Evolutionary conservation across 2,888 invertebrate genomes (phyloP), one percentile per base, ranked within the genome.

Genomic region (Camponotus fellah): DNA sequence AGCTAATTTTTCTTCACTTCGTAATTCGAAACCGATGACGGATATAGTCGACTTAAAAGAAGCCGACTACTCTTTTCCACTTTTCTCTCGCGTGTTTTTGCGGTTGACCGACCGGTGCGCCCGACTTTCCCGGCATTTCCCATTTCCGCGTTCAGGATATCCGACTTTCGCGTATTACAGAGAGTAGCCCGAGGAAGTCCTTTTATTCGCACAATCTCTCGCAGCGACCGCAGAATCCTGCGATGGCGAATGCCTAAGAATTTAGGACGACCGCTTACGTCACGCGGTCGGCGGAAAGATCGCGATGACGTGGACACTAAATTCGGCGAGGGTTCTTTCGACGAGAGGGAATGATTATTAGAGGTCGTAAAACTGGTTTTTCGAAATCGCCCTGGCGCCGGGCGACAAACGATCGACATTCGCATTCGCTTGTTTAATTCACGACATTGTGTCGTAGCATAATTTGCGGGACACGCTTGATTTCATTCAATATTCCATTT

Each of bases 261-360:
- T 85, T 88, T 69, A 64, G 86, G 77, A 84, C 85, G 86, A 53
- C 26, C 79, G 65, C 80, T 87, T 84, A 65, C 86, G 88, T 86
- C 89, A 86, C 74, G 65, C 72, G 83, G 40, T 37, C 40, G 53
- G 32, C 64, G 65, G 49, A 60, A 79, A 80, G 83, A 87, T 79
- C 77, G 17, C 82, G 76, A 64, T 88, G 88, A 88, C 84, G 88
- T 37, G 43, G 66, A 72, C n/a, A 64, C 86, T 88, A 82, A 85
- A 88, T 86, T 84, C 86, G 58, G 68, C 53, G 62, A 60, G n/a
- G 40, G n/a, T 62, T 68, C 58, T 26, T 40, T 69, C 37, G 40
- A 58, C 32, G 75, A 43, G 75, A 40, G 40, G 10, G 34, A 49
- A 46, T 32, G 69, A 80, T 53, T 75, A 79, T 71, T 79, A 60